Conservation (phyloP, 2,113 vertebrate species). For the Oxygymnocypris stewartii region DNA sequence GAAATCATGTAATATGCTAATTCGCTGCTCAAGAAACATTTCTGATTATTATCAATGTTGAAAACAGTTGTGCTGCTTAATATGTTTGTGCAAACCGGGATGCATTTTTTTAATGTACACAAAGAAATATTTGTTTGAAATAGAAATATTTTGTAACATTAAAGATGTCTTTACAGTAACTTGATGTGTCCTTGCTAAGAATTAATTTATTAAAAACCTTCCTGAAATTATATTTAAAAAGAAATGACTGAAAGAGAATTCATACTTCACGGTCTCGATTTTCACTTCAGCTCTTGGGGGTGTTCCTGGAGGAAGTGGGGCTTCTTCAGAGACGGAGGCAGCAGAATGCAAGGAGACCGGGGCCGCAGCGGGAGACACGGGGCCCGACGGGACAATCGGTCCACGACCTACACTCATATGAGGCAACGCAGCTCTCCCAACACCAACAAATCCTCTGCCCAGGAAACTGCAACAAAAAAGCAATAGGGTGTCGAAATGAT, state of each 20-base stretch:
- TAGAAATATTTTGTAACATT: too few species aligned
- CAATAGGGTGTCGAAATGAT: too few species aligned
- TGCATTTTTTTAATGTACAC: background rate
- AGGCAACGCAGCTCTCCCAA: conserved; percentile 58
- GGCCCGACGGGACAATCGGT: background rate
- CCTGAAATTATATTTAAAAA: background rate
- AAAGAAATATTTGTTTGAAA: too few species aligned
- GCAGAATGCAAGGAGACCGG: background rate
- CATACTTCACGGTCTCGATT: conserved; percentile 67
- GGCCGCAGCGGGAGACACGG: background rate
- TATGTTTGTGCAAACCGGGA: background rate
- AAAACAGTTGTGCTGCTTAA: background rate
- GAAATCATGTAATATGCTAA: too few species aligned
- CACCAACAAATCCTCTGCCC: conserved; percentile 56
- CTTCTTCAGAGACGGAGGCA: conserved; percentile 18
- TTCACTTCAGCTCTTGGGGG: conserved; percentile 54
- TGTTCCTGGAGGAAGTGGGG: conserved; percentile 15
- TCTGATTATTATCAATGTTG: background rate
- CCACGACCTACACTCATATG: conserved; percentile 52
- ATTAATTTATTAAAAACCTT: too few species aligned
- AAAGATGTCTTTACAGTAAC: too few species aligned
- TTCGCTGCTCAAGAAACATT: too few species aligned
- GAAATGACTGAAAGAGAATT: background rate
- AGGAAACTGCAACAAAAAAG: conserved; percentile 56
- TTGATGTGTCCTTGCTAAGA: too few species aligned